Evolutionary conservation across 1,140 invertebrate genomes (phyloP).

Genomic region (Polyergus mexicanus): DNA sequence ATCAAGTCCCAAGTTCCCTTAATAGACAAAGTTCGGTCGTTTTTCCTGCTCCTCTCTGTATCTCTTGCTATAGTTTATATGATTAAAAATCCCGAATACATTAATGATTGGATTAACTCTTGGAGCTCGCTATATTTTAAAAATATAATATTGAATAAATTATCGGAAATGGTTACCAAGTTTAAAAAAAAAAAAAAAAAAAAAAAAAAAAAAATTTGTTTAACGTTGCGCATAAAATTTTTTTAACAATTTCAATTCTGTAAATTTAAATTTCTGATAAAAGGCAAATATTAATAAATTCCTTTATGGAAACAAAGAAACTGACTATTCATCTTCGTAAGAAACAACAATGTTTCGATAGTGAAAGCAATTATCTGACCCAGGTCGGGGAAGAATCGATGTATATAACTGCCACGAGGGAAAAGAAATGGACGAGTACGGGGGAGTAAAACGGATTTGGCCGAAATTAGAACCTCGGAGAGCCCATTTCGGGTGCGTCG

Average conservation of each 20-base stretch:
- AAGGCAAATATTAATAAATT: not conserved
- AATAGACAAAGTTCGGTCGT: constrained; percentile 48
- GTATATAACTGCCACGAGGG: constrained; percentile 32
- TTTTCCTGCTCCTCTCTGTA: constrained; percentile 10
- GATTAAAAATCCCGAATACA: constrained; percentile 19
- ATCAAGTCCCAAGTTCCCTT: constrained; percentile 9
- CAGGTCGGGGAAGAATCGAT: constrained; percentile 30
- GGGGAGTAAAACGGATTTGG: constrained; percentile 64
- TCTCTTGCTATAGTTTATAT: not conserved
- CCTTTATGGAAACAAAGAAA: not conserved
- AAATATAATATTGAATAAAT: not conserved
- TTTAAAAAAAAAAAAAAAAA: not conserved
- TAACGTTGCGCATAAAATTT: not conserved
- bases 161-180: not conserved
- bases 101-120: not conserved
- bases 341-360: constrained; percentile 40
- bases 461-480: constrained; percentile 64
- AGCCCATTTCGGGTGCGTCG: constrained; percentile 44
- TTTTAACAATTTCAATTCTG: not conserved
- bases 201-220: not conserved
- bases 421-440: constrained; percentile 48
- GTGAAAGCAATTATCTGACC: constrained; percentile 51
- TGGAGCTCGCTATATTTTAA: not conserved
- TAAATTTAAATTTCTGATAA: not conserved
- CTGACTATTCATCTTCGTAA: constrained; percentile 19